These are phyloP conservation scores for Eutolmus rufibarbis DNA, from an alignment of 2,888 invertebrate species.

Conservation along the genomic window DNA sequence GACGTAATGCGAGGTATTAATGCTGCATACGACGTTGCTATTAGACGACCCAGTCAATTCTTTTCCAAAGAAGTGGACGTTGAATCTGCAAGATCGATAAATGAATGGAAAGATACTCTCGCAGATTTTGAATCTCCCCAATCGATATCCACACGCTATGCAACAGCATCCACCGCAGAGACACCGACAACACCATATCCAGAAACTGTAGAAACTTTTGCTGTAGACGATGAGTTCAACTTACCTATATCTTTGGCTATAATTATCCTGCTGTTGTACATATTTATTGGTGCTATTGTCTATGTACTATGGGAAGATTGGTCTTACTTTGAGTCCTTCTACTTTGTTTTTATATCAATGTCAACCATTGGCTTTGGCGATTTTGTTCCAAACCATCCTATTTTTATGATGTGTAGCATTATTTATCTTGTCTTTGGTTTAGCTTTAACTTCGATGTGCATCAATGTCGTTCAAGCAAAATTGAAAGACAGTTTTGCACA, in stretches of 20 bases:
- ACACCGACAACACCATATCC: constrained; percentile 81
- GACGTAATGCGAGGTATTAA: constrained; percentile 86
- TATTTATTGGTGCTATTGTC: constrained; percentile 83
- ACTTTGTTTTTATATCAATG: constrained; percentile 97
- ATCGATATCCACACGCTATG: constrained; percentile 49
- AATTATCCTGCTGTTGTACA: constrained; percentile 81
- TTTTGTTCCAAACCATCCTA: constrained; percentile 85
- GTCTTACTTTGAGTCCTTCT: constrained; percentile 93
- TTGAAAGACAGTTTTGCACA: constrained; percentile 81
- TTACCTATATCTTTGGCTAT: constrained; percentile 91
- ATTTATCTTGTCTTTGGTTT: constrained; percentile 93
- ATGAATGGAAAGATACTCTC: constrained; percentile 49
- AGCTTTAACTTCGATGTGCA: constrained; percentile 95
- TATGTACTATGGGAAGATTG: constrained; percentile 83
- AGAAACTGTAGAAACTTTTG: constrained; percentile 73
- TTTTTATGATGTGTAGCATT: constrained; percentile 88
- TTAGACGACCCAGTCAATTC: constrained; percentile 74
- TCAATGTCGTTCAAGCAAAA: constrained; percentile 91
- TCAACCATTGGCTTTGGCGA: constrained; percentile 98
- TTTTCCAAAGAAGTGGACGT: constrained; percentile 57
- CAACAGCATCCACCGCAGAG: constrained; percentile 61
- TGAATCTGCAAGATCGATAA: constrained; percentile 60
- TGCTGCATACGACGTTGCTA: constrained; percentile 80
- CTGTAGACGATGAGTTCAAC: constrained; percentile 93
- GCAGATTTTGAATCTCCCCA: constrained; percentile 56